These are phyloP conservation scores for Crambe crambe DNA, from an alignment of 37 sponge, comb jelly and placozoan species.

Conservation along the genomic window DNA sequence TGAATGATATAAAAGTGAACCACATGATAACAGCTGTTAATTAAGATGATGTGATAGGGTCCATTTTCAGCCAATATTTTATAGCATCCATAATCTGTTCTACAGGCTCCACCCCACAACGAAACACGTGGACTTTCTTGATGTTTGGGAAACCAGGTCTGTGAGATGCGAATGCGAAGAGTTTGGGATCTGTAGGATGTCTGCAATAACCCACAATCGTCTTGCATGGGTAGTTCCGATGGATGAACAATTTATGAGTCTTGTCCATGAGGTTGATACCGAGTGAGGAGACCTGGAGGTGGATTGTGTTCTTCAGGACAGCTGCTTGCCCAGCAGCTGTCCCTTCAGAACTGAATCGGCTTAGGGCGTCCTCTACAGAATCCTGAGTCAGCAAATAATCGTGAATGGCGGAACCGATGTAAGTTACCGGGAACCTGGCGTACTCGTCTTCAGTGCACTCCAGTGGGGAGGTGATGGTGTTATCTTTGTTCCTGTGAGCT, in stretches of 20 bases:
- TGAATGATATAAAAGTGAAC: too few species aligned
- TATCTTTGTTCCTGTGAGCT: neutral
- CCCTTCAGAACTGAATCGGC: constrained; percentile 31
- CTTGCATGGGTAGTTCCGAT: constrained; percentile 60
- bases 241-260: constrained; percentile 44
- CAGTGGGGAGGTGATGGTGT: constrained; percentile 13
- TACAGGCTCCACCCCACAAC: constrained; percentile 7
- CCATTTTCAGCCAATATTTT: constrained; percentile 58
- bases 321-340: constrained; percentile 57
- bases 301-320: constrained; percentile 42
- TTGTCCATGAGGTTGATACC: constrained; percentile 59
- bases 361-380: constrained; percentile 38
- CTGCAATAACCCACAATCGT: constrained; percentile 44
- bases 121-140: constrained; percentile 58
- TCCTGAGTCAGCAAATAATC: constrained; percentile 28
- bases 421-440: constrained; percentile 48
- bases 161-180: constrained; percentile 53
- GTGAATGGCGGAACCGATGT: constrained; percentile 51
- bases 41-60: neutral
- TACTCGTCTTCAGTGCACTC: constrained; percentile 56
- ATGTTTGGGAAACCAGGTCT: constrained; percentile 47
- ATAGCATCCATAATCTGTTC: constrained; percentile 38
- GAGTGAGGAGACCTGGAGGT: constrained; percentile 46
- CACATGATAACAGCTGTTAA: neutral
- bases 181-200: constrained; percentile 13